Base-by-base conservation (phyloP, 2,113 vertebrate species). In the Lonchura striata region DNA sequence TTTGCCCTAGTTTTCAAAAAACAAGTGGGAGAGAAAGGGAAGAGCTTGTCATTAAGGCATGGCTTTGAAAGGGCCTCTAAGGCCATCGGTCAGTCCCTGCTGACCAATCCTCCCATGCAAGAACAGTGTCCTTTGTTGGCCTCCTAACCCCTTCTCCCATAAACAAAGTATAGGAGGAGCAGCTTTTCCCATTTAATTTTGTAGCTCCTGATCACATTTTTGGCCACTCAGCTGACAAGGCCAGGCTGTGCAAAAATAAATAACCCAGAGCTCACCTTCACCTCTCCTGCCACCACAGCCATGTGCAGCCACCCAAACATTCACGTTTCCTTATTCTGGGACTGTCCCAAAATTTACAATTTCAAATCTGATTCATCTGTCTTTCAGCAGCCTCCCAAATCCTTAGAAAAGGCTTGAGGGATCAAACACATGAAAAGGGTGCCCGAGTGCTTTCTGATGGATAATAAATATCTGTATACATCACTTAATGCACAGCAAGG, bases 251-350 rank as follows among this genome's bases (percentile, higher is more conserved):
- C 13, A 54, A n/a, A 56, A 72, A 23, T 10, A 50, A 57, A 46
- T 6, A 74, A 37, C 3, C 33, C 33, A 54, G 20, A 81, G 39
- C 65, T 88, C 83, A 25, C 27, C 53, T 53, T 28, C 9, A 76
- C 35, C 65, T 74, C 0, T 0, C 35, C 82, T 27, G 28, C n/a
- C 2, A 0, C 4, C 63, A 25, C 57, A 50, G 82, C 28, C 11
- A 2, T 0, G 2, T 6, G 39, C 49, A 23, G 24, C 8, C 44
- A 37, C 54, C n/a, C 6, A 2, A 6, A 7, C 27, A 7, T 0
- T 3, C 46, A 10, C 0, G 0, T 35, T 14, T 65, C 23, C 92
- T 39, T n/a, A 1, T 28, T 13, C 60, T 25, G 41, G 44, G 61
- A 44, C 19, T 47, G 33, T 41, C 65, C 57, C 49, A 23, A 1